phyloP scores from a whole-genome alignment of 30 jellyfish, hydroid and myxozoan genomes.

The Mastigias papua region DNA sequence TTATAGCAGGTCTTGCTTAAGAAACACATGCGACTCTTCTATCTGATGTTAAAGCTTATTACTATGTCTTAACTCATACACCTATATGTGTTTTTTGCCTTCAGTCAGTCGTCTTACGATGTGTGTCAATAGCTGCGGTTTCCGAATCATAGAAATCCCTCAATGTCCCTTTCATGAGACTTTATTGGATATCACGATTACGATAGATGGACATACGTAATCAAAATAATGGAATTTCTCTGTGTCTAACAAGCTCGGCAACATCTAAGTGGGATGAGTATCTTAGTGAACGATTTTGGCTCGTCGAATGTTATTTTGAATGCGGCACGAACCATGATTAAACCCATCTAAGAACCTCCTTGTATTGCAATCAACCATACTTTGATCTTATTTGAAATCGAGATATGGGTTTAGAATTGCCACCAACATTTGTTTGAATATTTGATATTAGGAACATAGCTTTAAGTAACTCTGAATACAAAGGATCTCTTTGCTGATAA shows the following conservation, averaged over 20 bases:
- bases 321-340: conserved; percentile 16
- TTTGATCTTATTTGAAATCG: background rate
- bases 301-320: conserved; percentile 8
- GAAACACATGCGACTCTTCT: conserved; percentile 55
- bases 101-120: conserved; percentile 8
- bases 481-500: background rate
- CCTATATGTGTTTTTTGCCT: conserved; percentile 48
- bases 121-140: conserved; percentile 62
- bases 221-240: conserved; percentile 31
- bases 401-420: conserved; percentile 19
- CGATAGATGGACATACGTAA: conserved; percentile 21
- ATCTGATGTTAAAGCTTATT: conserved; percentile 35
- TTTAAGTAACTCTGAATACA: background rate
- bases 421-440: conserved; percentile 12
- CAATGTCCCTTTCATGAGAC: conserved; percentile 22
- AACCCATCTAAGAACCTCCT: conserved; percentile 12
- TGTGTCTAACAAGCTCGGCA: conserved; percentile 51
- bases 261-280: conserved; percentile 41
- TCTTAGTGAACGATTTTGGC: conserved; percentile 5
- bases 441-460: conserved; percentile 5
- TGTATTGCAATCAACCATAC: conserved; percentile 9
- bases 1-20: conserved; percentile 15
- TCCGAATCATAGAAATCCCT: conserved; percentile 12
- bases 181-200: conserved; percentile 37
- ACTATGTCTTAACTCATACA: conserved; percentile 17